Percentiles rank a stretch among this genome's conserved stretches.
These are phyloP conservation scores for Stictonetta naevosa DNA, from an alignment of 2,113 vertebrate genomes.

Conservation along the genomic window DNA sequence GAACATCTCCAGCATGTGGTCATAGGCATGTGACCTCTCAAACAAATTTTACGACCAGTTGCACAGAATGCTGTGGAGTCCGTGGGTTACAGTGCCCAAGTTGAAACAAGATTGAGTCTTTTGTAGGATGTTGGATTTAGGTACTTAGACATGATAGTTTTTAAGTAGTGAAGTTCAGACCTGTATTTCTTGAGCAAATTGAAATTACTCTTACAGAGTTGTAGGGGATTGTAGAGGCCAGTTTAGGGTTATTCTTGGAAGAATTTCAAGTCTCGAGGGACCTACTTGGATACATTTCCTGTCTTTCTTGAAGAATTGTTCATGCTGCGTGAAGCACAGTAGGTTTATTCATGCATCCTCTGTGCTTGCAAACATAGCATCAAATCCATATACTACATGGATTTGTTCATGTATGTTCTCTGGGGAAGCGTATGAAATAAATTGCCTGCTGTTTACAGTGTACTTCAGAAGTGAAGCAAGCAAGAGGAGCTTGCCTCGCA, in stretches of 20 bases:
- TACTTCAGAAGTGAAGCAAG: neutral
- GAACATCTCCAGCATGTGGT: neutral
- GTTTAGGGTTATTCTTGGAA: constrained; percentile 69
- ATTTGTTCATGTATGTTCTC: neutral
- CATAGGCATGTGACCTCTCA: neutral
- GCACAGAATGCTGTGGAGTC: neutral
- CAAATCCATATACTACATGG: neutral
- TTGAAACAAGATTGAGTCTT: neutral
- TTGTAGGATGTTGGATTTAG: neutral
- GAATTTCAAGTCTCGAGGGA: constrained; percentile 62
- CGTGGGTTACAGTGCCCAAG: neutral
- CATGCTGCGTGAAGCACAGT: neutral
- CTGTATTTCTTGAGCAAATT: neutral
- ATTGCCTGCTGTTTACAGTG: neutral
- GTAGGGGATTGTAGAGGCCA: constrained; percentile 51
- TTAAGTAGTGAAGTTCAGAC: neutral
- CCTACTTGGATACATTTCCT: constrained; percentile 43
- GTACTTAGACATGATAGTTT: neutral
- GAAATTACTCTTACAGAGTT: constrained; percentile 8
- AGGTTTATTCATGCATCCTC: neutral
- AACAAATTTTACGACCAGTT: neutral
- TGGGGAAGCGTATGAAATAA: neutral
- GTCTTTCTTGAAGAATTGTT: constrained; percentile 44
- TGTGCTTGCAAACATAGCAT: neutral
- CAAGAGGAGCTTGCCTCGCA: neutral